A percentile compares a stretch with the other conserved stretches of the same genome.
Evolutionary conservation across 2,888 invertebrate species (phyloP).

Genomic region (Eupeodes latifasciatus): DNA sequence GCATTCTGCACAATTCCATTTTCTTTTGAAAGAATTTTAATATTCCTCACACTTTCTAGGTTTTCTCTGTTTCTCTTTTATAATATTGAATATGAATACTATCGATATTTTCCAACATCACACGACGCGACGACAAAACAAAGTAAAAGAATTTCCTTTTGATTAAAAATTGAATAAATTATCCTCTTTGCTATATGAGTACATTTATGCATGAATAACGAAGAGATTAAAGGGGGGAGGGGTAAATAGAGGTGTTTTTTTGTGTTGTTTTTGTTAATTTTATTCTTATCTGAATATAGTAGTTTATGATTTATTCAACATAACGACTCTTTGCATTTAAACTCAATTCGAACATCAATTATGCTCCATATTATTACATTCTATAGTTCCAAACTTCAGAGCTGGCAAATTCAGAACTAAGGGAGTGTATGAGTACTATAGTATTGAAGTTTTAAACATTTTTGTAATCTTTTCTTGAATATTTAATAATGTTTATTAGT

Average conservation of each 20-base stretch:
- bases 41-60: constrained; percentile 7
- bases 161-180: constrained; percentile 73
- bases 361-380: neutral
- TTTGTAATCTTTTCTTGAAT: no score
- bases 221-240: neutral
- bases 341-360: neutral
- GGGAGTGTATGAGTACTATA: neutral
- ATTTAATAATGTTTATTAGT: no score
- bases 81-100: constrained; percentile 20
- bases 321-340: constrained; percentile 4
- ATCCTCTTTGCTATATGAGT: constrained; percentile 8
- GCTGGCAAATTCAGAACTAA: neutral
- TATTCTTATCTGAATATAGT: constrained; percentile 2
- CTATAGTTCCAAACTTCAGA: neutral
- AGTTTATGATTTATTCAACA: constrained; percentile 70
- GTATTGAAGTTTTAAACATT: no score
- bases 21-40: constrained; percentile 49
- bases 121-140: constrained; percentile 31
- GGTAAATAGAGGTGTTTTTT: neutral
- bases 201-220: neutral
- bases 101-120: constrained; percentile 52
- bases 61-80: neutral
- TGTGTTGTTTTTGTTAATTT: neutral
- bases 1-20: constrained; percentile 8
- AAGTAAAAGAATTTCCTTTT: constrained; percentile 59